Evolutionary conservation across 2,888 invertebrate genomes (phyloP), one percentile per base, ranked within the genome.

Genomic region (Sinohyriopsis cumingii): DNA sequence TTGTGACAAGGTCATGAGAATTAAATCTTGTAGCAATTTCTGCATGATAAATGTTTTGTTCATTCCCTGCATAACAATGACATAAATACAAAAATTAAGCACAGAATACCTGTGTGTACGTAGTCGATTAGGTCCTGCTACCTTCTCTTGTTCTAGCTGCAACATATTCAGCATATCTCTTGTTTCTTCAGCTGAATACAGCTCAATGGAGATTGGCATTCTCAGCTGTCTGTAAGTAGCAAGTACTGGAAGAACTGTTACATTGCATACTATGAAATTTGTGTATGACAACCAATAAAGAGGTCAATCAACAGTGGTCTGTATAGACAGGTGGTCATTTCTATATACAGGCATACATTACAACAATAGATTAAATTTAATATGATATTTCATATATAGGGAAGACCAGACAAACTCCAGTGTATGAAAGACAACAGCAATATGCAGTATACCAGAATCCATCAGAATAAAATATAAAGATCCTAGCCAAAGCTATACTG

Each of bases 71-170:
- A 57, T 12, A 57, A 15, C 18, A 3, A n/a, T 5, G 5, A 22
- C 20, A 57, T 24, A 22, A 57, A 24, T 57, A 57, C 24, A 22
- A 22, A 5, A 57, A n/a, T 57, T 22, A 57, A 9, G 2, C 22
- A 57, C 57, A 15, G 12, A 12, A 55, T 69, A 86, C 87, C 87
- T 86, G 80, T 85, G 85, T 54, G 86, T 83, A 7, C 86, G 68
- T 9, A 86, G 80, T 28, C 68, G 71, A 55, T 80, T 72, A 12
- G 65, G 63, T 25, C 69, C 57, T 25, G 75, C 71, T n/a, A 67
- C 68, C 33, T 72, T 65, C 53, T 76, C 75, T 28, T 82, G 75
- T 12, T 76, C 77, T 24, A 68, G 67, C 55, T 82, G 76, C 24
- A 88, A 64, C 45, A 80, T 77, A 55, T 75, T 68, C 75, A 84